phyloP scores from a whole-genome alignment of 1,140 invertebrate genomes.

The Rhagoletis pomonella region DNA sequence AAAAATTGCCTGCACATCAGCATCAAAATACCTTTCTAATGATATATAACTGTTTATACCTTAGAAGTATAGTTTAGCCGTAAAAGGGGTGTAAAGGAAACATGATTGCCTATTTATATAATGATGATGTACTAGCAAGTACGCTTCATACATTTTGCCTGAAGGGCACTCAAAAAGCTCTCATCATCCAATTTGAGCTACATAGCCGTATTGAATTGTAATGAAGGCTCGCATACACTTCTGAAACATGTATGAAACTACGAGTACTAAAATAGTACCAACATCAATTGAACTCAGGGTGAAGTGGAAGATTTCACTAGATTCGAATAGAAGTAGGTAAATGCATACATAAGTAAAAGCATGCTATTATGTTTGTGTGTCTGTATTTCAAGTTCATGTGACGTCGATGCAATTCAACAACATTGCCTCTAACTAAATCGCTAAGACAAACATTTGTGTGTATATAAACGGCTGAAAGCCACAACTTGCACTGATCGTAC shows the following conservation, averaged over 20 bases:
- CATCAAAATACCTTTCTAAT: too few relatives aligned
- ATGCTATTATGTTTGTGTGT: background rate
- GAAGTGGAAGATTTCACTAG: background rate
- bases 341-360: background rate
- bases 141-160: too few relatives aligned
- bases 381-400: background rate
- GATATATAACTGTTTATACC: too few relatives aligned
- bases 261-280: background rate
- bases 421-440: background rate
- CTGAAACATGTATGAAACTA: background rate
- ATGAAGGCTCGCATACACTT: background rate
- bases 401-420: background rate
- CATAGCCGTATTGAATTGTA: too few relatives aligned
- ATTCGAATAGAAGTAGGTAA: background rate
- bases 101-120: too few relatives aligned
- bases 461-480: background rate
- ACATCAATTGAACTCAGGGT: background rate
- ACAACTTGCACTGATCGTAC: background rate
- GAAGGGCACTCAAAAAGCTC: too few relatives aligned
- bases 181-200: too few relatives aligned
- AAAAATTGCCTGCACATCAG: too few relatives aligned
- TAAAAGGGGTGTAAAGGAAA: too few relatives aligned
- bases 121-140: too few relatives aligned
- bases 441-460: background rate
- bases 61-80: too few relatives aligned